Base-by-base conservation (phyloP, 2,113 vertebrate genomes). In the Shinisaurus crocodilurus region DNA sequence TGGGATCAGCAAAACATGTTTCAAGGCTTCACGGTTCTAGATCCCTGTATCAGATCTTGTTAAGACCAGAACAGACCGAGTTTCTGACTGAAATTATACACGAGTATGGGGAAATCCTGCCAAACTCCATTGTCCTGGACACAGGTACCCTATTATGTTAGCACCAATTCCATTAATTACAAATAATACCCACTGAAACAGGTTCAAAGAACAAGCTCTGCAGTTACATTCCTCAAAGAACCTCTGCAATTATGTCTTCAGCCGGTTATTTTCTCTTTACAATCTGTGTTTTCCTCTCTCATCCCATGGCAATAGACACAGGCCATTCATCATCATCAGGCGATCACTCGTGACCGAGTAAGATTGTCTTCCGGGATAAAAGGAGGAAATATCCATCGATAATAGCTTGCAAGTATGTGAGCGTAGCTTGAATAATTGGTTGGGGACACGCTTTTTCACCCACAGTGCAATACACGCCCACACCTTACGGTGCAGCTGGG, bases 71-170 rank as follows among this genome's bases (percentile, higher is more conserved):
- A 79, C 25, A 45, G 50, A n/a, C 9, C 13, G 76, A 70, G 7
- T 50, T 85, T 34, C 50, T 87, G 54, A 75, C 6, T 60, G 40
- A 40, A 89, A 88, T 32, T 27, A 92, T 70, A 9, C 76, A 82
- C 6, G 86, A 83, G 23, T 57, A 40, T 1, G 32, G 80, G 89
- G 90, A 57, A 88, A 88, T 13, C 0, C 16, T 37, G 70, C 45
- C 0, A 37, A 84, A 29, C 5, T 85, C 89, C 60, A 88, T 32
- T 80, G 60, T 6, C 9, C 20, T 86, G 27, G 43, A 89, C 40
- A 90, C 3, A 90, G 87, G 86, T 4, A 1, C 74, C 10, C 6
- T 84, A 45, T 82, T 92, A 90, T 88, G 93, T 92, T 92, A 88
- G 13, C 7, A 92, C 0, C 12, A 79, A 83, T 86, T 91, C 91